Percentiles rank a stretch among this genome's conserved stretches.
Conservation (phyloP, 1,140 invertebrate species). For the Triops longicaudatus region DNA sequence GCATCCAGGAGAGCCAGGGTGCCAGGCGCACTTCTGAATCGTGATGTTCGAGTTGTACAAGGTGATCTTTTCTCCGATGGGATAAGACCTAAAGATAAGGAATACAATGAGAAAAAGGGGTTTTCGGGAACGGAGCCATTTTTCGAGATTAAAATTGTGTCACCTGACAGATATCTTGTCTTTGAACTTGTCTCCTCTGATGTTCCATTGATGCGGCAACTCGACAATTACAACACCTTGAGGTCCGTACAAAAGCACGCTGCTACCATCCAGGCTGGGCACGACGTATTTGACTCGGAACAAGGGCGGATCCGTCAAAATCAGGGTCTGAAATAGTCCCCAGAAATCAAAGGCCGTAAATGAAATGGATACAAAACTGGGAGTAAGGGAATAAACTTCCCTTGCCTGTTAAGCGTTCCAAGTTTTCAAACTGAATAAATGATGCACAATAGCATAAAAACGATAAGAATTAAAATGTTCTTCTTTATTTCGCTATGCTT, state of each 20-base stretch:
- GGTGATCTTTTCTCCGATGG: slow-evolving; percentile 5
- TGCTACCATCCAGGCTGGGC: slow-evolving; percentile 16
- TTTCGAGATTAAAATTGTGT: background rate
- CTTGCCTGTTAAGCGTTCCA: background rate
- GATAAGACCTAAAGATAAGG: slow-evolving; percentile 15
- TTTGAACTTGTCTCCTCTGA: background rate
- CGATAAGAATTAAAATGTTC: background rate
- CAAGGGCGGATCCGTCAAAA: slow-evolving; percentile 19
- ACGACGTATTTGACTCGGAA: slow-evolving; percentile 20
- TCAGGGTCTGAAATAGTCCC: background rate
- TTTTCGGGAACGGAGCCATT: background rate
- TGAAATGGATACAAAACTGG: background rate
- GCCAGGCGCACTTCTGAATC: slow-evolving; percentile 59
- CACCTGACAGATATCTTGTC: slow-evolving; percentile 20
- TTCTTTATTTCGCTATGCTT: background rate
- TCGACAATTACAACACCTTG: slow-evolving; percentile 26
- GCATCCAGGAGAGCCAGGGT: slow-evolving; percentile 65
- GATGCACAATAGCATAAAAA: background rate
- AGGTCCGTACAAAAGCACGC: slow-evolving; percentile 10
- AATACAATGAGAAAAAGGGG: background rate
- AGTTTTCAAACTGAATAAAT: background rate
- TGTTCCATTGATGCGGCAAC: slow-evolving; percentile 21
- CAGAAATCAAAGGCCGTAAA: background rate
- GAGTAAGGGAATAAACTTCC: background rate
- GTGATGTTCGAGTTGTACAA: slow-evolving; percentile 19